Evolutionary conservation across 2,888 invertebrate genomes (phyloP).

Genomic region (Hypercompe scribonia): DNA sequence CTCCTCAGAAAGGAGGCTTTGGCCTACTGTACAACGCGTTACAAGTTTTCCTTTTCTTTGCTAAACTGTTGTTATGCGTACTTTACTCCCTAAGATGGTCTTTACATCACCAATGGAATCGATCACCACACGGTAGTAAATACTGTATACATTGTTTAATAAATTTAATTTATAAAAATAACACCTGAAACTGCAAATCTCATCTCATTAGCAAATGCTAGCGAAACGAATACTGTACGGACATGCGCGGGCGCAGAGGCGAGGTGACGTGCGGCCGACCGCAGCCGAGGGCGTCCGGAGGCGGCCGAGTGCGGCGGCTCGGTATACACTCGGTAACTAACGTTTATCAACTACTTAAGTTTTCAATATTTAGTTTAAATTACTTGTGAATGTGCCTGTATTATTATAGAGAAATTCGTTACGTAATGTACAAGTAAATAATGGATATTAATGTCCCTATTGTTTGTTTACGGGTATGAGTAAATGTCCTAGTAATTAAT

Average conservation of each 20-base stretch:
- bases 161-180: not conserved
- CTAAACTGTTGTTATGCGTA: too few species aligned
- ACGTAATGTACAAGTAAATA: not conserved
- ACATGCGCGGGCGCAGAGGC: slow-evolving; percentile 43
- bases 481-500: too few species aligned
- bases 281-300: slow-evolving; percentile 47
- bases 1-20: too few species aligned
- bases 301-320: slow-evolving; percentile 30
- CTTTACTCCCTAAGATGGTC: too few species aligned
- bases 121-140: too few species aligned
- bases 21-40: too few species aligned
- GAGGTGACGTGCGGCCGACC: slow-evolving; percentile 45
- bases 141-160: not conserved
- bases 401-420: not conserved
- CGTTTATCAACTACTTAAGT: slow-evolving; percentile 18
- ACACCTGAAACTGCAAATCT: slow-evolving; percentile 11
- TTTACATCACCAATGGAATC: too few species aligned
- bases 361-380: slow-evolving; percentile 27
- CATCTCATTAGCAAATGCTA: slow-evolving; percentile 41
- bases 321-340: slow-evolving; percentile 31
- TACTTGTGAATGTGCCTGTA: slow-evolving; percentile 11
- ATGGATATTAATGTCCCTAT: not conserved
- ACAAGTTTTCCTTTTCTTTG: too few species aligned
- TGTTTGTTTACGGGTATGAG: too few species aligned
- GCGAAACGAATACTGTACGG: slow-evolving; percentile 34